These are phyloP conservation scores for Xestia c-nigrum DNA, from an alignment of 2,888 invertebrate genomes.

Conservation along the genomic window DNA sequence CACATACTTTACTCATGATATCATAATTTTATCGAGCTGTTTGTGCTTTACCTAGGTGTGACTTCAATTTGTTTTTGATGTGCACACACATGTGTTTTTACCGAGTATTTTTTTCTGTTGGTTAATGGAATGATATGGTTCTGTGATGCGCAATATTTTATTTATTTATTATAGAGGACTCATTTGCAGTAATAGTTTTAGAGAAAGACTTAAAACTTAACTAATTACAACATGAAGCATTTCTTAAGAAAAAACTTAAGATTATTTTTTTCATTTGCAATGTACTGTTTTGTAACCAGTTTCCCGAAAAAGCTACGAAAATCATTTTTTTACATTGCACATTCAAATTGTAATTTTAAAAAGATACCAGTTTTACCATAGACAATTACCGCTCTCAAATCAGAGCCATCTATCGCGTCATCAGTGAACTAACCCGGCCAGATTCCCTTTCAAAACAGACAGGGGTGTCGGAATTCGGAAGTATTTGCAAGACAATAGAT, in stretches of 20 bases:
- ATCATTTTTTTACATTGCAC: neutral
- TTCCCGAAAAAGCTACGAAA: neutral
- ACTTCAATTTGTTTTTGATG: constrained; percentile 47
- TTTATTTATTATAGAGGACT: neutral
- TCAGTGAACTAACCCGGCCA: constrained; percentile 71
- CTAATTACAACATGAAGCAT: neutral
- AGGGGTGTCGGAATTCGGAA: constrained; percentile 79
- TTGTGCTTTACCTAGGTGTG: constrained; percentile 61
- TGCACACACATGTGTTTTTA: constrained; percentile 31
- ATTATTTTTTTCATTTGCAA: neutral
- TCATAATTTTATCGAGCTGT: constrained; percentile 70
- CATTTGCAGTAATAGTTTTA: neutral
- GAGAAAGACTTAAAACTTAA: neutral
- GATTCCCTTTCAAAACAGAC: constrained; percentile 68
- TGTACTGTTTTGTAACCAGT: neutral
- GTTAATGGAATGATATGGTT: constrained; percentile 1
- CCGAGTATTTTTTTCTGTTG: constrained; percentile 9
- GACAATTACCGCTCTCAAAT: constrained; percentile 17
- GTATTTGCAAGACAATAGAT: constrained; percentile 83
- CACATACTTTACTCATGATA: constrained; percentile 71
- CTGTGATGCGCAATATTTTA: neutral
- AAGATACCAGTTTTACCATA: neutral
- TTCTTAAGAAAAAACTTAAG: neutral
- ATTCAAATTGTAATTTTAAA: neutral
- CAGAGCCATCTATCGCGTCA: constrained; percentile 78